Base-by-base conservation (phyloP, 2,797 vertebrate species). In the Sebastes taczanowskii region DNA sequence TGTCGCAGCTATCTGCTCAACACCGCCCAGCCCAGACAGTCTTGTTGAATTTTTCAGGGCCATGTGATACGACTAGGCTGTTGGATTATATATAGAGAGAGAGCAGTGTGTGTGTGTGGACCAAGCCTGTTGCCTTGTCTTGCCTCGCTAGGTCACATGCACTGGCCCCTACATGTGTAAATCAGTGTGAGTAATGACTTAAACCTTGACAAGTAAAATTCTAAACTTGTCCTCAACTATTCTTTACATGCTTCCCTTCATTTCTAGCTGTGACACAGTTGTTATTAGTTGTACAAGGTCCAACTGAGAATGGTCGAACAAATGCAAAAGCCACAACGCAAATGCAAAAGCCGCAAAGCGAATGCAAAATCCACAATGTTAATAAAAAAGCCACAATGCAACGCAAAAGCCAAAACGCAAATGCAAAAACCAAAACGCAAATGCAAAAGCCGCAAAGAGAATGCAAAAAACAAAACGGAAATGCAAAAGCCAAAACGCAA, bases 1-100 rank as follows among this genome's bases (percentile, higher is more conserved):
- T 71, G 78, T 68, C 14, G 7, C 6, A 63, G 80, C 56, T 38
- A 25, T 78, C 86, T 80, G 63, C 76, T 86, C 63, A 64, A 74
- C 73, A 16, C 62, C 2, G 5, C 71, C 77, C 73, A 56, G 70
- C 69, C 77, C 58, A 83, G 92, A 92, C 82, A 22, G 80, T 90
- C 84, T 72, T 94, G 90, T 88, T 95, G 88, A 96, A 96, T 96
- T 89, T 95, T 95, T 95, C 80, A 95, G 76, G 86, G 93, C 71
- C 84, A 94, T 94, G 92, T 74, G 93, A 96, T 94, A 87, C 64
- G 73, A 78, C 86, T 59, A 52, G 64, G 75, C 90, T 88, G 77
- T 61, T 83, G 83, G 89, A 90, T 92, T 94, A 90, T 94, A 94
- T 92, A 93, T n/a, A 66, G 16, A 25, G 76, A 66, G 38, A 23